Evolutionary conservation across 1,140 invertebrate species (phyloP).

Genomic region (Maniola jurtina): DNA sequence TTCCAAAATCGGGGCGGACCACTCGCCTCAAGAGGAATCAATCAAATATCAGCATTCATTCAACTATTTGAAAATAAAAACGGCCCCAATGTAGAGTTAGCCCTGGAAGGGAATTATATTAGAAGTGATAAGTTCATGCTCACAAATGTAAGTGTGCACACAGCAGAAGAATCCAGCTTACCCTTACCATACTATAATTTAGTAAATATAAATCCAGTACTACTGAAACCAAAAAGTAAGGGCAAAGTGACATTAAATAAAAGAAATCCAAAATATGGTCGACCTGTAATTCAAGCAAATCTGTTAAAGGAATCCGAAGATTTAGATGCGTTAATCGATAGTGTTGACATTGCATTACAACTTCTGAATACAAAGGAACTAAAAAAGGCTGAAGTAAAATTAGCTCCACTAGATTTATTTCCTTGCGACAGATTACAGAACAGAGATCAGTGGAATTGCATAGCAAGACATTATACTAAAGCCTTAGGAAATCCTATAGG

Average conservation of each 20-base stretch:
- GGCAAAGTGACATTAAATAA: conserved; percentile 89
- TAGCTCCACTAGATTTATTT: conserved; percentile 68
- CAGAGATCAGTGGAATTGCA: conserved; percentile 82
- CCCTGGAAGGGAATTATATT: conserved; percentile 68
- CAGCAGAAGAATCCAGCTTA: conserved; percentile 60
- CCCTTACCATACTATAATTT: conserved; percentile 71
- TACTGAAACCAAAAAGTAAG: conserved; percentile 88
- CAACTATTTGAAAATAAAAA: conserved; percentile 67
- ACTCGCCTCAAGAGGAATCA: conserved; percentile 65
- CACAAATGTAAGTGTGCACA: conserved; percentile 63
- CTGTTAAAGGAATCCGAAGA: conserved; percentile 91
- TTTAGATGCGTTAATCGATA: conserved; percentile 88
- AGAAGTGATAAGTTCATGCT: conserved; percentile 73
- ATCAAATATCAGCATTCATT: conserved; percentile 67
- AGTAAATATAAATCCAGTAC: conserved; percentile 85
- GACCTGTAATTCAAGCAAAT: conserved; percentile 95
- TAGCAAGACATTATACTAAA: conserved; percentile 83
- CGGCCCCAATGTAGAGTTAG: conserved; percentile 65
- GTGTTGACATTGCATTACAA: conserved; percentile 85
- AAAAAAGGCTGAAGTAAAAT: conserved; percentile 64
- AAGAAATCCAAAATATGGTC: conserved; percentile 88
- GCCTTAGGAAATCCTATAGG: conserved; percentile 80
- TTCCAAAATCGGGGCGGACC: conserved; percentile 65
- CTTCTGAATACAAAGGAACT: conserved; percentile 68
- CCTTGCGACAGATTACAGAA: conserved; percentile 69